phyloP scores from a whole-genome alignment of 1,140 invertebrate species.

The Eubasilissa regina region DNA sequence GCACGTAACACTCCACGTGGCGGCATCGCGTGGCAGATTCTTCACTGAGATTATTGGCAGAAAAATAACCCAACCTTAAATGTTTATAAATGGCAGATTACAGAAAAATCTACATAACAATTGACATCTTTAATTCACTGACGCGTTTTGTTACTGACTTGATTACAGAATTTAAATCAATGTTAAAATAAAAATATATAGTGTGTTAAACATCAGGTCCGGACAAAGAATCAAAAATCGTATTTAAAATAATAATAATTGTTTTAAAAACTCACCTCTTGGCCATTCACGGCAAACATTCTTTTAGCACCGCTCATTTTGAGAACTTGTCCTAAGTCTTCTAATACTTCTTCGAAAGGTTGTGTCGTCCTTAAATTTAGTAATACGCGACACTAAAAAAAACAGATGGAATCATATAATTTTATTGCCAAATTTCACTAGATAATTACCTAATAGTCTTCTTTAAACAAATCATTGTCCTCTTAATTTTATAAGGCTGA shows the following conservation, averaged over 20 bases:
- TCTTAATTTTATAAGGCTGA: too few relatives aligned
- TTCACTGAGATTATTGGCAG: too few relatives aligned
- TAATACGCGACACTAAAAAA: constrained; percentile 86
- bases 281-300: constrained; percentile 92
- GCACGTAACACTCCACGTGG: not conserved
- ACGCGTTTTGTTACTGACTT: too few relatives aligned
- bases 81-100: too few relatives aligned
- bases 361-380: constrained; percentile 93
- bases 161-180: not conserved
- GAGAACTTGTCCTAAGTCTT: constrained; percentile 92
- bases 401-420: not conserved
- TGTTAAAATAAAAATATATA: not conserved
- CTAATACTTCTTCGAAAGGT: constrained; percentile 95
- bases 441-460: not conserved
- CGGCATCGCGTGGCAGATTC: too few relatives aligned
- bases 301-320: constrained; percentile 91
- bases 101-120: too few relatives aligned
- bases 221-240: too few relatives aligned
- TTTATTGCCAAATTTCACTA: not conserved
- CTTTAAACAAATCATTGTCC: not conserved
- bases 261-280: constrained; percentile 79
- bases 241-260: too few relatives aligned
- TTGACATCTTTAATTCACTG: too few relatives aligned
- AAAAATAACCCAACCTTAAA: too few relatives aligned
- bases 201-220: too few relatives aligned